Percentiles rank a stretch among this genome's conserved stretches.
phyloP scores from a whole-genome alignment of 37 sponge, comb jelly and placozoan genomes.

The Tethya wilhelma region DNA sequence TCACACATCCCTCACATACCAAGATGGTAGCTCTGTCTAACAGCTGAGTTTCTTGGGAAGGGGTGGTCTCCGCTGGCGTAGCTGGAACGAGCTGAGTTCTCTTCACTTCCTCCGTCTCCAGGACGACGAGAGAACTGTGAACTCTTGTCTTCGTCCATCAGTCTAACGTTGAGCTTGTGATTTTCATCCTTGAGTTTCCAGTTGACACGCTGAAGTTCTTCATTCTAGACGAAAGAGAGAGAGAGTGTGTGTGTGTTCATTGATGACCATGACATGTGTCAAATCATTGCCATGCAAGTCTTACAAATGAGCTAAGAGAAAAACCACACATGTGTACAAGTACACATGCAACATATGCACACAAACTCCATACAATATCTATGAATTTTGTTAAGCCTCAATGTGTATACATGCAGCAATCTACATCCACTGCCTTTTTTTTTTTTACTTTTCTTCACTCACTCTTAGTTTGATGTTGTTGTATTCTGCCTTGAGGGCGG shows the following conservation, averaged over 20 bases:
- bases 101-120: conserved; percentile 42
- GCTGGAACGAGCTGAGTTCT: conserved; percentile 28
- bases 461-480: conserved; percentile 22
- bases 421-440: background rate
- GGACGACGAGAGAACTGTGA: conserved; percentile 24
- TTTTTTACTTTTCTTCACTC: too few species aligned
- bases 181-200: conserved; percentile 45
- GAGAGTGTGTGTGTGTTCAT: background rate
- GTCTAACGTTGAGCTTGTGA: conserved; percentile 15
- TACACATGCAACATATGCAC: background rate
- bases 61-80: background rate
- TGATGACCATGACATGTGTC: background rate
- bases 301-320: too few species aligned
- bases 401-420: background rate
- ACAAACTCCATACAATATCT: too few species aligned
- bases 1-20: too few species aligned
- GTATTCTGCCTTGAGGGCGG: conserved; percentile 20
- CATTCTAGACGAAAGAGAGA: conserved; percentile 3
- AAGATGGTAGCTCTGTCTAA: conserved; percentile 25
- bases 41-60: conserved; percentile 1
- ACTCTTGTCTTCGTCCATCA: conserved; percentile 33
- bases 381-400: background rate
- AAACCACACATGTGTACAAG: too few species aligned
- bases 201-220: conserved; percentile 25
- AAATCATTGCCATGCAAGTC: too few species aligned